These are phyloP conservation scores for Celastrina argiolus DNA, from an alignment of 2,888 invertebrate species.

Conservation along the genomic window DNA sequence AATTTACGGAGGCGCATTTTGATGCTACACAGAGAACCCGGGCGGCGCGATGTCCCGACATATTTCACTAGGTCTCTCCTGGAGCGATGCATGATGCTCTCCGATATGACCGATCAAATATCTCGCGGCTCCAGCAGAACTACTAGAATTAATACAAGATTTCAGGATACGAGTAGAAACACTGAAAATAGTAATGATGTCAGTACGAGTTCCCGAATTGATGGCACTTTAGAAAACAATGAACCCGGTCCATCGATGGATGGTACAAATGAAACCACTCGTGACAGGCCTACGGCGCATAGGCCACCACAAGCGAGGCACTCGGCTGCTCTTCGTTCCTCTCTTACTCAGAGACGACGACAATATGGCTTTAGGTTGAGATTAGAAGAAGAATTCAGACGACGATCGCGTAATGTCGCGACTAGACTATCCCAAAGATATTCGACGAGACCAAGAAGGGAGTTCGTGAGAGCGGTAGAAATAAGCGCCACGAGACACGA, in stretches of 20 bases:
- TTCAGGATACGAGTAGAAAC: conserved; percentile 38
- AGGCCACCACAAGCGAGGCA: conserved; percentile 43
- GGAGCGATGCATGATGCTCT: conserved; percentile 66
- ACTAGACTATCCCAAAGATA: conserved; percentile 49
- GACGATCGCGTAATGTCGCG: conserved; percentile 46
- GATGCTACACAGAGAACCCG: conserved; percentile 69
- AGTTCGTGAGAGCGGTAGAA: conserved; percentile 57
- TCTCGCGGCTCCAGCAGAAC: conserved; percentile 41
- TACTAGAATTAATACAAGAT: conserved; percentile 43
- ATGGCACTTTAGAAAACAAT: conserved; percentile 35
- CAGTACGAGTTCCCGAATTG: conserved; percentile 21
- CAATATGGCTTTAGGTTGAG: conserved; percentile 54
- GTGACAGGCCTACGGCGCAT: conserved; percentile 35
- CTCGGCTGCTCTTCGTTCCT: conserved; percentile 41
- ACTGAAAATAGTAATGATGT: conserved; percentile 34
- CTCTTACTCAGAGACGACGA: conserved; percentile 49
- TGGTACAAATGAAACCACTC: conserved; percentile 33
- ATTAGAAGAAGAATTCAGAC: conserved; percentile 54
- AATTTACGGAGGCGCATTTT: conserved; percentile 79
- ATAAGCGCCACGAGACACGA: conserved; percentile 66
- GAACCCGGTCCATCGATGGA: conserved; percentile 35
- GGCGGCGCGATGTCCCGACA: conserved; percentile 55
- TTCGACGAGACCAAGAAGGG: conserved; percentile 51
- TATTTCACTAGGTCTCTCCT: conserved; percentile 63
- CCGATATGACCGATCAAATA: conserved; percentile 55